Conservation (phyloP, 2,113 vertebrate genomes). For the Lanius collurio region DNA sequence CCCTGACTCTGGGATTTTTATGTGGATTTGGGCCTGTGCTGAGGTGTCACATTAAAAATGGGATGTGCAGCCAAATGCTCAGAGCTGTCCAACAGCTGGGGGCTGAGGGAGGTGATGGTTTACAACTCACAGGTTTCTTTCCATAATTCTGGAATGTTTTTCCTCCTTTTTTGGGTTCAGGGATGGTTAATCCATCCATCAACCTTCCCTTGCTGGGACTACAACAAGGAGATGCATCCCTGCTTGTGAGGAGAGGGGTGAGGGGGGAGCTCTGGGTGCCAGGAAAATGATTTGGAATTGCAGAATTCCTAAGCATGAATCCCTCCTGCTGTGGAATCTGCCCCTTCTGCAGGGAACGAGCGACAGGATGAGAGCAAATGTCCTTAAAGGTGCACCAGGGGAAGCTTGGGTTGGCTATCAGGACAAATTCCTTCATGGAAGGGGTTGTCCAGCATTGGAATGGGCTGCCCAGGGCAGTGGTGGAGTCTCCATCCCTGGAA, state of each 20-base stretch:
- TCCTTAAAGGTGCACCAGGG: neutral
- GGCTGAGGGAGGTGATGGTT: neutral
- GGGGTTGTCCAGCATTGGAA: neutral
- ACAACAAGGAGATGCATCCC: rapidly evolving
- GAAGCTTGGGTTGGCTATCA: neutral
- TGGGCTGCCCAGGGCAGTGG: neutral
- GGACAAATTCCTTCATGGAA: neutral
- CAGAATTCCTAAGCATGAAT: neutral
- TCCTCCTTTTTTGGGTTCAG: neutral
- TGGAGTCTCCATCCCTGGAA: neutral
- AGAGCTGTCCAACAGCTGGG: neutral
- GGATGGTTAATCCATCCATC: neutral
- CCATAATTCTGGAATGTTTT: neutral
- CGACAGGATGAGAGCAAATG: neutral
- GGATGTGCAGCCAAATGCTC: constrained; percentile 23
- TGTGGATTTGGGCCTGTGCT: neutral
- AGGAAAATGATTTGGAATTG: neutral
- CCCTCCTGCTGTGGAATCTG: neutral
- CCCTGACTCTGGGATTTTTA: constrained; percentile 39
- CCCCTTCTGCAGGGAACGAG: neutral
- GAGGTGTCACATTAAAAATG: neutral
- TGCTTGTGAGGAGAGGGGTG: neutral
- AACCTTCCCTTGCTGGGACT: neutral
- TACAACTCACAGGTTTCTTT: neutral
- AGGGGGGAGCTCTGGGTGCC: neutral